Evolutionary conservation across 2,113 vertebrate species (phyloP).

Genomic region (Lynx canadensis): DNA sequence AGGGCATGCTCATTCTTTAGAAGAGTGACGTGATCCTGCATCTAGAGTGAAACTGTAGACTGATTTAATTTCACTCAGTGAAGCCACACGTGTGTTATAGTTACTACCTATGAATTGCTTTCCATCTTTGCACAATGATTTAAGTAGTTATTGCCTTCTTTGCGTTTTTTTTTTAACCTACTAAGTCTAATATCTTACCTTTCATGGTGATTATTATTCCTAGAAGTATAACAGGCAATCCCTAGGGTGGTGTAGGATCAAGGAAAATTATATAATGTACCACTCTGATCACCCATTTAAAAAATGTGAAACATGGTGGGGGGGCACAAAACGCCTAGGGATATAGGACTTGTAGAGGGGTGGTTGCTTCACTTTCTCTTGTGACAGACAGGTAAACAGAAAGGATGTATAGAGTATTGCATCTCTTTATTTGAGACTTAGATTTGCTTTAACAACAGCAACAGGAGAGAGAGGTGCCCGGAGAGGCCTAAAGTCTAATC

Average conservation of each 20-base stretch:
- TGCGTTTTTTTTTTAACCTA: not conserved
- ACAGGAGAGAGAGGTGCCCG: not conserved
- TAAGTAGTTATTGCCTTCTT: not conserved
- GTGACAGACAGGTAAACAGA: not conserved
- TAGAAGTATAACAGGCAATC: not conserved
- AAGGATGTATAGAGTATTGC: not conserved
- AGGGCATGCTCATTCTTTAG: not conserved
- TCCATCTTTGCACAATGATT: not conserved
- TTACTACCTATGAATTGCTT: not conserved
- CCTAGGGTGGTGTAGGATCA: not conserved
- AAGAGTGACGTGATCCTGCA: not conserved
- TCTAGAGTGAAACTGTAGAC: slow-evolving; percentile 10
- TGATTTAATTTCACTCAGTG: not conserved
- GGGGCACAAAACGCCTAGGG: not conserved
- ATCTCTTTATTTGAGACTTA: not conserved
- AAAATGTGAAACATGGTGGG: not conserved
- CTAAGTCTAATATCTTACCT: not conserved
- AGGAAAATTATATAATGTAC: not conserved
- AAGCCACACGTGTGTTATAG: not conserved
- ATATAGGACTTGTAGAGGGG: not conserved
- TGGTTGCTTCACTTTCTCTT: not conserved
- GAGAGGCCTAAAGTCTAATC: not conserved
- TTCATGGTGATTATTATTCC: slow-evolving; percentile 7
- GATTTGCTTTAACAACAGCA: not conserved
- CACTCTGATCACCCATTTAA: not conserved